These are phyloP conservation scores for Brachyopa scutellaris DNA, from an alignment of 2,888 invertebrate species.

Conservation along the genomic window DNA sequence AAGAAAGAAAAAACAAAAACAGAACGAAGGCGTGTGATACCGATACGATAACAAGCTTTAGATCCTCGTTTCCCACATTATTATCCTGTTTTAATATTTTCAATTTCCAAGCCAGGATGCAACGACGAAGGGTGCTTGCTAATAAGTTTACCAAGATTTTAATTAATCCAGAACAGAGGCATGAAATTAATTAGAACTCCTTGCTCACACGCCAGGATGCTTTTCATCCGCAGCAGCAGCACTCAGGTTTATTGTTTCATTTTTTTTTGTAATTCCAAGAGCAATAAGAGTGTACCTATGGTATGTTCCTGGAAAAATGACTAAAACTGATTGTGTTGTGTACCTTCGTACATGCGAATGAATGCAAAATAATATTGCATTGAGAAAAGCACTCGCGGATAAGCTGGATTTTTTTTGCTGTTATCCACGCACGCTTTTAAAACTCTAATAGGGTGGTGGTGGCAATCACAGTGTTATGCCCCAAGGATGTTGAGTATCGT, in stretches of 20 bases:
- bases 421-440: constrained; percentile 35
- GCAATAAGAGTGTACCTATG: constrained; percentile 25
- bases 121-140: constrained; percentile 53
- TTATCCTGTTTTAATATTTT: constrained; percentile 34
- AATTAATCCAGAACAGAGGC: constrained; percentile 57
- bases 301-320: constrained; percentile 18
- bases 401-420: constrained; percentile 19
- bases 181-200: constrained; percentile 67
- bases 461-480: constrained; percentile 30
- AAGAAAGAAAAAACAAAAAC: not conserved
- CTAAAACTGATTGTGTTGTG: constrained; percentile 25
- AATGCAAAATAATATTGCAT: constrained; percentile 53
- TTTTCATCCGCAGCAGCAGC: constrained; percentile 17
- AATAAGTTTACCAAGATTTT: constrained; percentile 68
- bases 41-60: constrained; percentile 47
- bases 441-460: not conserved
- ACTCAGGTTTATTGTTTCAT: constrained; percentile 58
- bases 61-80: not conserved
- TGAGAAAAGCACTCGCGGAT: constrained; percentile 25
- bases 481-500: constrained; percentile 10
- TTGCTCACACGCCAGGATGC: constrained; percentile 53
- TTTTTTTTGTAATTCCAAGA: constrained; percentile 17
- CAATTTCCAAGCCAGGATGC: constrained; percentile 40
- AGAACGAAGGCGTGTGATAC: constrained; percentile 31
- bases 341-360: constrained; percentile 14